Evolutionary conservation across 2,888 invertebrate genomes (phyloP), one percentile per base, ranked within the genome.

Genomic region (Camponotus fellah): DNA sequence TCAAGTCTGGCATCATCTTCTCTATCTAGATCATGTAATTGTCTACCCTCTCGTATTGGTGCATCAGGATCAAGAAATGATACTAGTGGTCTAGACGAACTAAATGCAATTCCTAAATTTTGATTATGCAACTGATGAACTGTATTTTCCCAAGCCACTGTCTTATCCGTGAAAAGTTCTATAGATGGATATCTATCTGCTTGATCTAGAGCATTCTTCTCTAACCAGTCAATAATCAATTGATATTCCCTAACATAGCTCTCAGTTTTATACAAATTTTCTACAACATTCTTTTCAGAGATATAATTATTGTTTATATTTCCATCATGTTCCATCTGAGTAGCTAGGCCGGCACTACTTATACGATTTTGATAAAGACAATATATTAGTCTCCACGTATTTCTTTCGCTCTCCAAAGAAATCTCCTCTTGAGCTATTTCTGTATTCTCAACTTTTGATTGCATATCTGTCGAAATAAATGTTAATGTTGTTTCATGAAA

Each of bases 91-190:
- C 96, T 95, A 0, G 95, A 95, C 68, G 96, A 96, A 2, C 95
- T 95, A 91, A 97, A 97, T 1, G 96, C 96, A 34, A 96, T 96
- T 5, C 95, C 95, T 62, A 95, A 95, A 89, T 96, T 94, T 75
- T 85, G 91, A 84, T 92, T 94, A 84, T 97, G 95, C 77, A 98
- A 94, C 91, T 97, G 97, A 94, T 98, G 98, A 32, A 99, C 95
- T 2, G 99, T 98, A 93, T 99, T 99, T 94, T 98, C 98, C 98
- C 99, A 99, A 46, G 98, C 97, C 66, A 98, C 96, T 76, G 97
- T 97, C 91, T 96, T 96, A 94, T 98, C 98, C 46, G 98, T 97
- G 93, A 97, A 98, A 92, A 97, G 97, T 82, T 97, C 96, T 14
- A 97, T 95, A 83, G 96, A 95, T 56, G 95, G 95, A 81, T 94